Evolutionary conservation across 2,113 vertebrate species (phyloP).

Genomic region (Notothenia coriiceps): DNA sequence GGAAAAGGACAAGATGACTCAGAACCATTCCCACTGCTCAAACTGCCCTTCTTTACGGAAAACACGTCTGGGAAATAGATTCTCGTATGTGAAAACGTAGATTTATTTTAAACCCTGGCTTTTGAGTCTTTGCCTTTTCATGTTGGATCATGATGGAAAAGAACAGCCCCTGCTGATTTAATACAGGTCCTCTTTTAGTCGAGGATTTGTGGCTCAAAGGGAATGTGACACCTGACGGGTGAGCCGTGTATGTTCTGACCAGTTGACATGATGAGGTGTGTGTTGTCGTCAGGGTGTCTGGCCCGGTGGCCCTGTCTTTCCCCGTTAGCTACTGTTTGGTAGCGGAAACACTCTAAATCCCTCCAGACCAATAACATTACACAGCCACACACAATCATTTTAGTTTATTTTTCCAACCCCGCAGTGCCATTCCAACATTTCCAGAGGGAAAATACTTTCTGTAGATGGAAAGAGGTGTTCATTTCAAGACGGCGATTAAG

Average conservation of each 20-base stretch:
- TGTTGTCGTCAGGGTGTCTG: constrained; percentile 55
- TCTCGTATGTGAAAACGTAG: constrained; percentile 69
- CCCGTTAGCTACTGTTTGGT: constrained; percentile 72
- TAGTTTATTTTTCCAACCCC: constrained; percentile 76
- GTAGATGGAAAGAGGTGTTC: constrained; percentile 72
- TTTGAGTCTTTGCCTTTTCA: constrained; percentile 57
- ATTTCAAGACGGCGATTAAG: constrained; percentile 71
- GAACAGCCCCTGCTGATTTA: constrained; percentile 61
- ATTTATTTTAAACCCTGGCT: constrained; percentile 69
- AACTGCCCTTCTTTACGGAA: constrained; percentile 71
- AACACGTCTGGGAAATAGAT: constrained; percentile 74
- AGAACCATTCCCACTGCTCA: constrained; percentile 68
- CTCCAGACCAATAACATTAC: constrained; percentile 72
- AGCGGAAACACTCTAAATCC: constrained; percentile 64
- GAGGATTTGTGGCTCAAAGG: constrained; percentile 54
- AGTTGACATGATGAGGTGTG: constrained; percentile 55
- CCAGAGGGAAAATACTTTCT: constrained; percentile 74
- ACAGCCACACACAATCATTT: constrained; percentile 76
- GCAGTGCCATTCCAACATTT: constrained; percentile 61
- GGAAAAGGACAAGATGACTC: constrained; percentile 82
- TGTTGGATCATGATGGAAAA: constrained; percentile 52
- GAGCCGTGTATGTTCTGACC: constrained; percentile 43
- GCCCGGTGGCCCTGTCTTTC: constrained; percentile 68
- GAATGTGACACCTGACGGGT: constrained; percentile 74
- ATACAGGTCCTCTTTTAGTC: constrained; percentile 61